phyloP scores from a whole-genome alignment of 92 coral and sea anemone genomes.

The Actinernus sp. region DNA sequence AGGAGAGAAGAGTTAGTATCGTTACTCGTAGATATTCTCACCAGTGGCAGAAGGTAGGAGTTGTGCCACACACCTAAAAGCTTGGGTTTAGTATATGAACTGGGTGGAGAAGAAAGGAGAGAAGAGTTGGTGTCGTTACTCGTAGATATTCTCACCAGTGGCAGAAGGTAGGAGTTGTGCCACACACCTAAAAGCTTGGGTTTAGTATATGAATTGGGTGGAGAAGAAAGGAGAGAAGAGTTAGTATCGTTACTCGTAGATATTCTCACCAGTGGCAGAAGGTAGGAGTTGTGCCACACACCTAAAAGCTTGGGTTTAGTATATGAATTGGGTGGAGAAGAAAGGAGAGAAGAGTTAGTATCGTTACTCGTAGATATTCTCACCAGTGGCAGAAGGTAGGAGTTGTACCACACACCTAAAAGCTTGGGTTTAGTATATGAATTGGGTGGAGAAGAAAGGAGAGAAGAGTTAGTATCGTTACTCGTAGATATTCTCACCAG shows the following conservation, averaged over 20 bases:
- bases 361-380: conserved; percentile 82
- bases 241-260: conserved; percentile 85
- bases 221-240: conserved; percentile 75
- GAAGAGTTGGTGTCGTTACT: no score
- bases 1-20: conserved; percentile 86
- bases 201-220: conserved; percentile 92
- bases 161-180: no score
- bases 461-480: conserved; percentile 81
- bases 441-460: conserved; percentile 77
- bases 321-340: conserved; percentile 86
- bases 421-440: conserved; percentile 95
- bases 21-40: conserved; percentile 84
- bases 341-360: conserved; percentile 81
- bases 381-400: conserved; percentile 76
- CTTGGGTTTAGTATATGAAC: no score
- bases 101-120: no score
- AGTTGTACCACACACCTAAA: no score
- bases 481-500: conserved; percentile 85
- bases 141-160: no score
- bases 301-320: conserved; percentile 95
- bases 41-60: conserved; percentile 70
- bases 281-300: no score
- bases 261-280: conserved; percentile 89
- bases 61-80: no score
- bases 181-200: no score